phyloP scores from a whole-genome alignment of 2,888 invertebrate genomes.

The Nomada goodeniana region DNA sequence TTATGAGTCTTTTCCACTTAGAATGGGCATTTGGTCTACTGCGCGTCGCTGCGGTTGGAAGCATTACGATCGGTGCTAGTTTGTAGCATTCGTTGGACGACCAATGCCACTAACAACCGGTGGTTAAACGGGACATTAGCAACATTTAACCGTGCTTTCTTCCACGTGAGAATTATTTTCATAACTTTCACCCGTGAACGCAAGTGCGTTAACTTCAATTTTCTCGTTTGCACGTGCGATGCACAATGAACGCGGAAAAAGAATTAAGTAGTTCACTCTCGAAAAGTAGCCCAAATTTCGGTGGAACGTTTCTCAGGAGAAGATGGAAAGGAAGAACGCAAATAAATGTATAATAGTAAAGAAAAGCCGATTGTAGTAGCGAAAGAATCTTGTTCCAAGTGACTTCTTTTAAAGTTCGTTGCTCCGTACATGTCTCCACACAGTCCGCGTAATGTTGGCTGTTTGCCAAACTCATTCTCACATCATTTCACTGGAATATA shows the following conservation, averaged over 20 bases:
- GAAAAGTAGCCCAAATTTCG: no score
- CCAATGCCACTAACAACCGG: conserved; percentile 3
- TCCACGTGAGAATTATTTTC: no score
- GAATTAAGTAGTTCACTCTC: background rate
- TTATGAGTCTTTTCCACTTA: no score
- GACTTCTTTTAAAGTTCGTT: conserved; percentile 69
- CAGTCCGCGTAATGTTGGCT: conserved; percentile 65
- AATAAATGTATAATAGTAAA: conserved; percentile 11
- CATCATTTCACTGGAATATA: conserved; percentile 67
- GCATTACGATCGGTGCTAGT: conserved; percentile 10
- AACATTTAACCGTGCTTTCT: background rate
- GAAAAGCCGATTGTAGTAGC: conserved; percentile 45
- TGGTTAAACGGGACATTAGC: background rate
- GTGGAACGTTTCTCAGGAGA: background rate
- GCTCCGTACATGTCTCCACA: conserved; percentile 70
- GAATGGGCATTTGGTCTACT: no score
- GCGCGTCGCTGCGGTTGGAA: background rate
- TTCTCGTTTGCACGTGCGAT: background rate
- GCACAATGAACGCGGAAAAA: background rate
- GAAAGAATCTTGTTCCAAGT: conserved; percentile 62
- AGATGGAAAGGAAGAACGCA: background rate
- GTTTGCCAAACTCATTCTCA: conserved; percentile 73
- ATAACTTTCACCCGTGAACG: no score
- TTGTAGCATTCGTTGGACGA: background rate
- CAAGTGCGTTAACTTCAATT: background rate